phyloP scores from a whole-genome alignment of 2,888 invertebrate genomes.

The Gastrophysa polygoni region DNA sequence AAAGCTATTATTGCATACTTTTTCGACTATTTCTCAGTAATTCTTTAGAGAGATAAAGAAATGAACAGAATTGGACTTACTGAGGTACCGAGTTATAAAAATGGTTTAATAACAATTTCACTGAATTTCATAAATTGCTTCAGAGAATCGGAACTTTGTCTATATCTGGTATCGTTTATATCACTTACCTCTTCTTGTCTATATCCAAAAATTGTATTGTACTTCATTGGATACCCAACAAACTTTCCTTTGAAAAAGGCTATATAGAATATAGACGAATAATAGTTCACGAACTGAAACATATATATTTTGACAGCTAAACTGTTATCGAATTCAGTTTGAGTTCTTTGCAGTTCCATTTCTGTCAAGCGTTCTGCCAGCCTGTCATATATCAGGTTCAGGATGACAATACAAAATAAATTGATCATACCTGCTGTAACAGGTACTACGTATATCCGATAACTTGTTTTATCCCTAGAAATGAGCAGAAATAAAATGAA shows the following conservation, averaged over 20 bases:
- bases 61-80: no score
- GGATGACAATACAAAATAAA: slow-evolving; percentile 74
- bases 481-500: slow-evolving; percentile 42
- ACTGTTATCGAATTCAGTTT: slow-evolving; percentile 86
- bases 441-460: slow-evolving; percentile 72
- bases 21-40: no score
- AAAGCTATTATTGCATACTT: no score
- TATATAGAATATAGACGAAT: slow-evolving; percentile 86
- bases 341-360: slow-evolving; percentile 77
- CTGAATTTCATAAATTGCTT: no score
- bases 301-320: slow-evolving; percentile 85
- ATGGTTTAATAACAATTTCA: no score
- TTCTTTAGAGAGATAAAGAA: no score
- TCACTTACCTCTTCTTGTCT: slow-evolving; percentile 73
- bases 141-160: no score
- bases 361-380: slow-evolving; percentile 74
- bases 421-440: slow-evolving; percentile 80
- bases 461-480: slow-evolving; percentile 61
- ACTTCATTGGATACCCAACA: slow-evolving; percentile 78
- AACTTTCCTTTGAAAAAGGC: slow-evolving; percentile 80
- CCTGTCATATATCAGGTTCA: slow-evolving; percentile 72
- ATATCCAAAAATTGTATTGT: slow-evolving; percentile 72
- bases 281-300: slow-evolving; percentile 89
- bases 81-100: no score
- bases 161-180: no score